These are phyloP conservation scores for Apodemus agrarius DNA, from an alignment of 2,797 vertebrate species.

Conservation along the genomic window DNA sequence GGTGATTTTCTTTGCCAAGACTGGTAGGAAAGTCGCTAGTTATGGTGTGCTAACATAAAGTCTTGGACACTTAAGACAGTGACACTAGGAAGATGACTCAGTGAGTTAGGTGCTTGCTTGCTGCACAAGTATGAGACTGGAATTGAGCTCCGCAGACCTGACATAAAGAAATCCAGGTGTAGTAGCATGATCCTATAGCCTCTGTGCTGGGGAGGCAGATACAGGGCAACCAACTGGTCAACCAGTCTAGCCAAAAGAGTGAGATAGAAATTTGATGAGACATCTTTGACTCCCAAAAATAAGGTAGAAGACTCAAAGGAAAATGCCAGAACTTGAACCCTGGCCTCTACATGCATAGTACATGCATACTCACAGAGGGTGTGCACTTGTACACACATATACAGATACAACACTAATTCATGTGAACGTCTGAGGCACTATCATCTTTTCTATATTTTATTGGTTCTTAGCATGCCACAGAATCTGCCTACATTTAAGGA, in stretches of 20 bases:
- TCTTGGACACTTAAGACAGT: not conserved
- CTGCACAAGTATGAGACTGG: not conserved
- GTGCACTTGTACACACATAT: not conserved
- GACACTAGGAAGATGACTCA: not conserved
- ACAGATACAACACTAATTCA: not conserved
- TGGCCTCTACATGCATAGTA: not conserved
- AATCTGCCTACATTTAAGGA: not conserved
- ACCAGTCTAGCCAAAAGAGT: not conserved
- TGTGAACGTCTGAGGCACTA: not conserved
- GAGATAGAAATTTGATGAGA: not conserved
- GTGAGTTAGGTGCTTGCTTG: not conserved
- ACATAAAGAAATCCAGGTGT: not conserved
- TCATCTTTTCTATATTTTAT: not conserved
- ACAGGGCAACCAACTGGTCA: not conserved
- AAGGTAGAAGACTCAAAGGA: not conserved
- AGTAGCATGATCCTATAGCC: not conserved
- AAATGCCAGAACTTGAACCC: not conserved
- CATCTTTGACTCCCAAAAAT: not conserved
- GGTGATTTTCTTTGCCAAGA: not conserved
- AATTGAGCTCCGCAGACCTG: not conserved
- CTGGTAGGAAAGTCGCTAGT: not conserved
- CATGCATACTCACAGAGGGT: not conserved
- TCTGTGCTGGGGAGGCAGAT: not conserved
- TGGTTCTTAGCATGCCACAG: not conserved
- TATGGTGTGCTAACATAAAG: not conserved